These are phyloP conservation scores for Myotis findleyi DNA, from an alignment of 2,797 vertebrate genomes.

Conservation along the genomic window DNA sequence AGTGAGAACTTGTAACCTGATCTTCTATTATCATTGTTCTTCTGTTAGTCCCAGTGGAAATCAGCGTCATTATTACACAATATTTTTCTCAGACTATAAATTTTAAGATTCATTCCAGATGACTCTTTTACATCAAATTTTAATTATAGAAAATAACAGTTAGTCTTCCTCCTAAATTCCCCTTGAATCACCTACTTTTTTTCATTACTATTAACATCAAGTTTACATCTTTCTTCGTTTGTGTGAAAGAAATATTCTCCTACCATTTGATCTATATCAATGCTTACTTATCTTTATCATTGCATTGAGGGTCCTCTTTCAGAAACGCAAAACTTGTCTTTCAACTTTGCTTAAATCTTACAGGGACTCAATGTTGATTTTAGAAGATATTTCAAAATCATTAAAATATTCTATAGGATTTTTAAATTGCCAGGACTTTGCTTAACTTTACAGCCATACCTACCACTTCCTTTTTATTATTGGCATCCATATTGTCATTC, in stretches of 20 bases:
- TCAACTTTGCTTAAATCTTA: neutral
- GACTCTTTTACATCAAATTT: neutral
- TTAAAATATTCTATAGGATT: neutral
- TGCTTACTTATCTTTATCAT: neutral
- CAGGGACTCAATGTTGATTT: neutral
- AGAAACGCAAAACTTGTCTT: neutral
- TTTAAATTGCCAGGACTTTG: neutral
- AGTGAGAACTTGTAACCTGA: neutral
- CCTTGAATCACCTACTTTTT: neutral
- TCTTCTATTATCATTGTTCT: neutral
- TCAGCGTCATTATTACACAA: neutral
- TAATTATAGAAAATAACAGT: neutral
- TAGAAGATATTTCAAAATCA: neutral
- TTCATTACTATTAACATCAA: neutral
- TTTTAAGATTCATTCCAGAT: neutral
- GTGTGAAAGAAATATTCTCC: neutral
- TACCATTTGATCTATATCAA: neutral
- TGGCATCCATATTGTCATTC: neutral
- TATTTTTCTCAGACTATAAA: neutral
- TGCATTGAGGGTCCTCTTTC: neutral
- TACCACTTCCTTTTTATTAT: neutral
- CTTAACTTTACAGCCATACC: neutral
- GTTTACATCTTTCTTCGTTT: neutral
- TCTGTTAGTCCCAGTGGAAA: neutral
- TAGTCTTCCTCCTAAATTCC: neutral